These are phyloP conservation scores for Papilio xuthus DNA, from an alignment of 1,140 invertebrate species.

Conservation along the genomic window DNA sequence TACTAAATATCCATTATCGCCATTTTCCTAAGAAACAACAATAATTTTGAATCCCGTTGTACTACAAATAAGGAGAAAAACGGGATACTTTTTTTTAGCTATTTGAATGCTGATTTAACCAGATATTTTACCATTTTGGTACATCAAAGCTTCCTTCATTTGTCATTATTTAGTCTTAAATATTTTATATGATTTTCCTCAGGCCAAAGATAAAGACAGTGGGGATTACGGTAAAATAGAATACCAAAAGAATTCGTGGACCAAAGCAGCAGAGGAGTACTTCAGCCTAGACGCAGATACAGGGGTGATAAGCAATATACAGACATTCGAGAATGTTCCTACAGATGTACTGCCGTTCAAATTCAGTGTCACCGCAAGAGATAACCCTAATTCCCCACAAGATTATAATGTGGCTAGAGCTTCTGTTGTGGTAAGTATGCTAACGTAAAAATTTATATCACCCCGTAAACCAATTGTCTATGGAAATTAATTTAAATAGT, in stretches of 20 bases:
- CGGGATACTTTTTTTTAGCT: too few relatives aligned
- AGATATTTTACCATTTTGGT: too few relatives aligned
- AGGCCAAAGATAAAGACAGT: constrained; percentile 92
- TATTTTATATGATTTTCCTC: constrained; percentile 40
- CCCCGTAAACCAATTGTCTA: not conserved
- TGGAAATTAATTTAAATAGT: not conserved
- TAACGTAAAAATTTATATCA: not conserved
- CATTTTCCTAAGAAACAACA: too few relatives aligned
- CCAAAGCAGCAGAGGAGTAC: constrained; percentile 84
- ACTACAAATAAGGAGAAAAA: too few relatives aligned
- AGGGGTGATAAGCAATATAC: constrained; percentile 88
- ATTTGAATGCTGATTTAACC: too few relatives aligned
- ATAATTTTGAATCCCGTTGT: too few relatives aligned
- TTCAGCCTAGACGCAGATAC: constrained; percentile 88
- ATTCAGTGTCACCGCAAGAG: constrained; percentile 88
- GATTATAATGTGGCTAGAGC: constrained; percentile 85
- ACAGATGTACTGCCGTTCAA: constrained; percentile 86
- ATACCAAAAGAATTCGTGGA: constrained; percentile 85
- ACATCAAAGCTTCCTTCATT: too few relatives aligned
- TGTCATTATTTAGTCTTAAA: too few relatives aligned
- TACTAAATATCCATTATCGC: too few relatives aligned
- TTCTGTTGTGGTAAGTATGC: constrained; percentile 83
- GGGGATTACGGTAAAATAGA: constrained; percentile 89
- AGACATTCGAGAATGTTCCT: constrained; percentile 86
- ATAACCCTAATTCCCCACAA: constrained; percentile 85